Conservation (phyloP, 2,888 invertebrate species). For the Bellardia pandia region DNA sequence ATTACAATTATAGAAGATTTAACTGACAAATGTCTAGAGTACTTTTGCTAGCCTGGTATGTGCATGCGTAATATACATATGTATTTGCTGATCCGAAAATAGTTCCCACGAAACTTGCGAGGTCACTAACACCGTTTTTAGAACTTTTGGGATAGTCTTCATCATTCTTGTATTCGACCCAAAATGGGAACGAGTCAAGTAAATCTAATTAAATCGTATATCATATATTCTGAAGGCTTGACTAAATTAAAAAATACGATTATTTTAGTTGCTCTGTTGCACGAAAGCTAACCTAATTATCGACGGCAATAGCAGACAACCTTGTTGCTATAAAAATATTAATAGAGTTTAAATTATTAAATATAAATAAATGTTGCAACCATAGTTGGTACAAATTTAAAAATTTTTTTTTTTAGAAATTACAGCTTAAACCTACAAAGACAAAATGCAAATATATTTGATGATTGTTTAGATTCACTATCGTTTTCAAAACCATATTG, state of each 20-base stretch:
- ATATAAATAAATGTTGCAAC: background rate
- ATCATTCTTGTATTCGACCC: too few relatives aligned
- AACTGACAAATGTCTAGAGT: too few relatives aligned
- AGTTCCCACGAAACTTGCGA: too few relatives aligned
- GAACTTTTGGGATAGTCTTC: too few relatives aligned
- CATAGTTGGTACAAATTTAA: background rate
- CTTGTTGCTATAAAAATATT: background rate
- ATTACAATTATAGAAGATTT: too few relatives aligned
- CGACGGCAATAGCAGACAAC: background rate
- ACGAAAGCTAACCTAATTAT: background rate
- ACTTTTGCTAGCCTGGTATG: too few relatives aligned
- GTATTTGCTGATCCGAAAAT: too few relatives aligned
- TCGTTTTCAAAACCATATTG: background rate
- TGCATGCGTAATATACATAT: too few relatives aligned
- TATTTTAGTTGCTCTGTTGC: too few relatives aligned
- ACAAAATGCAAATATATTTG: background rate
- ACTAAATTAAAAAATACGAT: background rate
- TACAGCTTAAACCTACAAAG: background rate
- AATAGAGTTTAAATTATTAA: background rate
- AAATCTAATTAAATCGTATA: too few relatives aligned
- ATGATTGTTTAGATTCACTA: background rate
- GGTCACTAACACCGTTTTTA: too few relatives aligned
- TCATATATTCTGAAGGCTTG: background rate
- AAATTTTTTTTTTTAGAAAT: background rate
- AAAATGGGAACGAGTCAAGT: too few relatives aligned